A percentile compares a stretch with the other conserved stretches of the same genome.
Conservation (phyloP, 2,797 vertebrate genomes). For the Crenichthys baileyi region DNA sequence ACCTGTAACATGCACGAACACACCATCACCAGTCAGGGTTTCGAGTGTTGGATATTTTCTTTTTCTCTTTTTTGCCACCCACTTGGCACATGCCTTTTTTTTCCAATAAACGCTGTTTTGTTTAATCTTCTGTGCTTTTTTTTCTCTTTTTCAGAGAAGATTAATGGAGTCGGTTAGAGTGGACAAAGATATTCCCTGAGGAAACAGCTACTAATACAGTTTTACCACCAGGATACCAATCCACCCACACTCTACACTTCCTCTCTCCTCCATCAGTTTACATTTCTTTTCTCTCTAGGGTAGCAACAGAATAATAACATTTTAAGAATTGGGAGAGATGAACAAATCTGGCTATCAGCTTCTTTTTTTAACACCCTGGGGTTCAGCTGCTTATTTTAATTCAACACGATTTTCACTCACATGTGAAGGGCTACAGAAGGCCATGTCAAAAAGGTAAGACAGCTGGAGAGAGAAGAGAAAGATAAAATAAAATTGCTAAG, state of each 20-base stretch:
- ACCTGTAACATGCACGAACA: slow-evolving; percentile 78
- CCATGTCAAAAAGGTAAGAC: slow-evolving; percentile 25
- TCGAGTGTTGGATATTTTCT: slow-evolving; percentile 3
- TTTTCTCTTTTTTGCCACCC: slow-evolving; percentile 2
- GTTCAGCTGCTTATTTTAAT: slow-evolving; percentile 39
- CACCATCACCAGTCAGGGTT: slow-evolving; percentile 13
- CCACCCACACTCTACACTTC: slow-evolving; percentile 49
- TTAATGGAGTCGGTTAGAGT: slow-evolving; percentile 28
- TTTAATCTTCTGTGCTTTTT: slow-evolving; percentile 25
- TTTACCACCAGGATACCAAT: slow-evolving; percentile 50
- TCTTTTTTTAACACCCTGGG: slow-evolving; percentile 29
- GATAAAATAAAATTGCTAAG: slow-evolving; percentile 27
- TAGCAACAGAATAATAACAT: slow-evolving; percentile 60
- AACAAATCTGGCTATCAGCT: slow-evolving; percentile 55
- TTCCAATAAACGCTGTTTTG: slow-evolving; percentile 10
- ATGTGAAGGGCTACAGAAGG: slow-evolving; percentile 12
- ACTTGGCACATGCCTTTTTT: not conserved
- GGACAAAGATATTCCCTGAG: slow-evolving; percentile 39
- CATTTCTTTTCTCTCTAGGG: slow-evolving; percentile 33
- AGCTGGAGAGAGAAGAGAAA: slow-evolving; percentile 6
- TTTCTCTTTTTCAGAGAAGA: slow-evolving; percentile 24
- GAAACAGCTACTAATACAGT: slow-evolving; percentile 50
- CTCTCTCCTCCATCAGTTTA: slow-evolving; percentile 24
- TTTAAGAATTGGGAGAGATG: slow-evolving; percentile 39
- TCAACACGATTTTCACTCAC: slow-evolving; percentile 38